Conservation (phyloP, 2,797 vertebrate genomes). For the Darevskia nairensis region DNA sequence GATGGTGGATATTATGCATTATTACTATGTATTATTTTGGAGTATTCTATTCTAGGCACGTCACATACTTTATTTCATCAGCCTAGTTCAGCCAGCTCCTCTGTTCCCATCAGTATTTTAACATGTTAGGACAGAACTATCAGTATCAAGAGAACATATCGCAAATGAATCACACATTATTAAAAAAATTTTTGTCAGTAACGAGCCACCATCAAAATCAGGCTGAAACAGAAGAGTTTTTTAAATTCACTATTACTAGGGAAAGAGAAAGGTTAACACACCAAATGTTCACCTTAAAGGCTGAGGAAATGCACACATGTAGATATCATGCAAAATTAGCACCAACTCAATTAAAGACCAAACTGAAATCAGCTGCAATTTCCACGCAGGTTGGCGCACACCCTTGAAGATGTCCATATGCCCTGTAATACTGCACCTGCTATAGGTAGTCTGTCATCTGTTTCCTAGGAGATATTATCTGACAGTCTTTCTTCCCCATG, state of each 20-base stretch:
- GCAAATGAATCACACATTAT: neutral
- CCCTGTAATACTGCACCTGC: too few species aligned
- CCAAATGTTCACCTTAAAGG: too few species aligned
- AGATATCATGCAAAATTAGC: too few species aligned
- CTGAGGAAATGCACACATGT: too few species aligned
- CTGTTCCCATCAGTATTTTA: neutral
- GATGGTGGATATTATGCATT: neutral
- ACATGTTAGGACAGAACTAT: neutral
- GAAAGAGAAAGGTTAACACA: neutral
- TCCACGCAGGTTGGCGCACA: too few species aligned
- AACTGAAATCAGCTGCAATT: too few species aligned
- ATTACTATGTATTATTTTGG: neutral
- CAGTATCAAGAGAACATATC: constrained; percentile 32
- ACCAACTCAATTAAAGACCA: too few species aligned
- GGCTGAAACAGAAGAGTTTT: neutral
- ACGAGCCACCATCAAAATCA: neutral
- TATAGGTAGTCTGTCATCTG: too few species aligned
- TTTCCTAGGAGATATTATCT: too few species aligned
- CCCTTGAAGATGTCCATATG: too few species aligned
- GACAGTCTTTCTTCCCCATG: too few species aligned
- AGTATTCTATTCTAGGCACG: neutral
- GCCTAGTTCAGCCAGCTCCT: neutral
- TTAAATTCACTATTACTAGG: neutral
- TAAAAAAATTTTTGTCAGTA: neutral
- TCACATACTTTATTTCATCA: neutral